Conservation (phyloP, 1,140 invertebrate genomes). For the Plectus sambesii region DNA sequence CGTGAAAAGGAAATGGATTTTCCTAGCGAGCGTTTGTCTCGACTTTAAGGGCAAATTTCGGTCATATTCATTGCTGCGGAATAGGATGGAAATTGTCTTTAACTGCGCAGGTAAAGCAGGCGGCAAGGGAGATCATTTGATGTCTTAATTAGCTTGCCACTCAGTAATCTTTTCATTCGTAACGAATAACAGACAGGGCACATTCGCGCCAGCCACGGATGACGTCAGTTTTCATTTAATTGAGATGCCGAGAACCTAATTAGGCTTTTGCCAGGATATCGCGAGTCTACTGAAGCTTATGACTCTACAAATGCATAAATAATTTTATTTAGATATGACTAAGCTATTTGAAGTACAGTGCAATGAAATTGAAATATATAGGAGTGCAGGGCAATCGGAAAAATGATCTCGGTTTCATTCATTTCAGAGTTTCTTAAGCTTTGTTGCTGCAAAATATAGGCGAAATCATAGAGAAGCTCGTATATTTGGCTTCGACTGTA, state of each 20-base stretch:
- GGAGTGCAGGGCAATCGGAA: no score
- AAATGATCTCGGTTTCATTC: background rate
- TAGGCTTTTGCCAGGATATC: no score
- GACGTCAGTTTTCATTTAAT: no score
- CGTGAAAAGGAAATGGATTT: background rate
- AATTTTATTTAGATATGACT: conserved; percentile 8
- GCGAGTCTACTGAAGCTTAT: conserved; percentile 20
- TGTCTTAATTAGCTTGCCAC: no score
- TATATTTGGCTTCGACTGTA: no score
- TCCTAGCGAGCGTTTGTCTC: background rate
- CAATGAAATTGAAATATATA: background rate
- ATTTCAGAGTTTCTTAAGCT: background rate
- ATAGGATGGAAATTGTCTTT: background rate
- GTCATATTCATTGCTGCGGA: background rate
- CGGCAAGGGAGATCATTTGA: no score
- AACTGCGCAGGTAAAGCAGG: no score
- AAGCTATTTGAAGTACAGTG: background rate
- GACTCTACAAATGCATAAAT: conserved; percentile 3
- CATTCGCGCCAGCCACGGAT: no score
- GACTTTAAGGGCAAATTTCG: background rate
- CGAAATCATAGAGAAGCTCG: background rate
- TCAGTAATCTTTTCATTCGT: no score
- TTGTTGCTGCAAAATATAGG: background rate
- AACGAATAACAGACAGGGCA: no score
- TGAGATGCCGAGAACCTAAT: no score